These are phyloP conservation scores for Synanthedon andrenaeformis DNA, from an alignment of 2,888 invertebrate species.

Conservation along the genomic window DNA sequence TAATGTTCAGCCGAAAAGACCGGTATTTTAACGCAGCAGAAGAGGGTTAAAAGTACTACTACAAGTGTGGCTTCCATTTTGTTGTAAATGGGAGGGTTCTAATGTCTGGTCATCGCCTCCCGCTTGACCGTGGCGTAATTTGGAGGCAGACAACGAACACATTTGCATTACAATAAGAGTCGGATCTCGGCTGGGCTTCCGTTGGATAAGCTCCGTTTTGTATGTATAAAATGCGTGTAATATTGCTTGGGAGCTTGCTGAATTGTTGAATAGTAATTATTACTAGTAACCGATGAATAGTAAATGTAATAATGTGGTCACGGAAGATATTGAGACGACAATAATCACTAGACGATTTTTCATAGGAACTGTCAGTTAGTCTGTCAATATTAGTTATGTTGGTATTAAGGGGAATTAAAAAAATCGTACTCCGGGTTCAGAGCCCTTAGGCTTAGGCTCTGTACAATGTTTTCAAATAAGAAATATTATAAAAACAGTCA, in stretches of 20 bases:
- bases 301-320: not conserved
- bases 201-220: constrained; percentile 55
- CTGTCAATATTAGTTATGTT: no score
- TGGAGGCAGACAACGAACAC: constrained; percentile 65
- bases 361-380: no score
- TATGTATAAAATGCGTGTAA: constrained; percentile 44
- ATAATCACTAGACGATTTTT: not conserved
- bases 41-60: constrained; percentile 4
- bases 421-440: no score
- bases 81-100: constrained; percentile 61
- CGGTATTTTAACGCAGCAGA: constrained; percentile 8
- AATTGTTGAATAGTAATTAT: constrained; percentile 47
- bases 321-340: not conserved
- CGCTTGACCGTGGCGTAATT: constrained; percentile 67
- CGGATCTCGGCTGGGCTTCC: constrained; percentile 54
- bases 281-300: constrained; percentile 16
- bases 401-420: no score
- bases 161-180: constrained; percentile 67
- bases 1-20: constrained; percentile 18
- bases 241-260: constrained; percentile 34
- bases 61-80: constrained; percentile 37
- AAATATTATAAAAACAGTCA: no score
- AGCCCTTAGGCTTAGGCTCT: no score
- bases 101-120: constrained; percentile 60
- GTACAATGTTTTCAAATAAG: no score